Conservation (phyloP, 2,888 invertebrate species). For the Eilema griseolum region DNA sequence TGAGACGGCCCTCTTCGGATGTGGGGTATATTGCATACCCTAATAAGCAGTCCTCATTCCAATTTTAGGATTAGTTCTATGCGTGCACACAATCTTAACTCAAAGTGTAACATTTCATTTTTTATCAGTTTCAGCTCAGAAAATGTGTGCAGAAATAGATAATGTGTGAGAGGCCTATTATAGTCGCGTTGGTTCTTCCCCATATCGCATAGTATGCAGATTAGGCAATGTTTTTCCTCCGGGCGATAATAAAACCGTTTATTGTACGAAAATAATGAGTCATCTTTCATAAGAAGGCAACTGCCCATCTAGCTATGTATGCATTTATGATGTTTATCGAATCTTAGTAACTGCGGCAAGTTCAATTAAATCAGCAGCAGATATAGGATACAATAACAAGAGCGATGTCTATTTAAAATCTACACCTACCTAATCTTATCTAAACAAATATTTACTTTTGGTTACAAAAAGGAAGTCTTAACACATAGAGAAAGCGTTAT, state of each 20-base stretch:
- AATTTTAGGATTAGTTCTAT: too few species aligned
- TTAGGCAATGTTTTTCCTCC: not conserved
- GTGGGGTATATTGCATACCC: too few species aligned
- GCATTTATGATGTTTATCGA: not conserved
- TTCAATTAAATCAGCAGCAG: not conserved
- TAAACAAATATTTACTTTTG: conserved; percentile 19
- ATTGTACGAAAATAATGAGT: not conserved
- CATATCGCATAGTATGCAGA: not conserved
- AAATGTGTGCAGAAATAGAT: too few species aligned
- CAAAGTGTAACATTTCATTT: too few species aligned
- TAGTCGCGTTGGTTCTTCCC: not conserved
- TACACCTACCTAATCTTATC: not conserved
- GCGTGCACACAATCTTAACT: too few species aligned
- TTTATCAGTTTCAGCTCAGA: too few species aligned
- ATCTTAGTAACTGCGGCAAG: not conserved
- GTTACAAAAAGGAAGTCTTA: not conserved
- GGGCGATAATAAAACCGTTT: not conserved
- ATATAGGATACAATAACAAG: not conserved
- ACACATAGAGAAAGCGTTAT: not conserved
- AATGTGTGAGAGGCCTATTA: too few species aligned
- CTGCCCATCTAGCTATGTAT: not conserved
- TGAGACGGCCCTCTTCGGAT: too few species aligned
- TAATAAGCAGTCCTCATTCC: too few species aligned
- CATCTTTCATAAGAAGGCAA: not conserved
- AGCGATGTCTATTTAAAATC: not conserved